A percentile compares a stretch with the other conserved stretches of the same genome.
Evolutionary conservation across 2,113 vertebrate genomes (phyloP).

Genomic region (Melanostigma gelatinosum): DNA sequence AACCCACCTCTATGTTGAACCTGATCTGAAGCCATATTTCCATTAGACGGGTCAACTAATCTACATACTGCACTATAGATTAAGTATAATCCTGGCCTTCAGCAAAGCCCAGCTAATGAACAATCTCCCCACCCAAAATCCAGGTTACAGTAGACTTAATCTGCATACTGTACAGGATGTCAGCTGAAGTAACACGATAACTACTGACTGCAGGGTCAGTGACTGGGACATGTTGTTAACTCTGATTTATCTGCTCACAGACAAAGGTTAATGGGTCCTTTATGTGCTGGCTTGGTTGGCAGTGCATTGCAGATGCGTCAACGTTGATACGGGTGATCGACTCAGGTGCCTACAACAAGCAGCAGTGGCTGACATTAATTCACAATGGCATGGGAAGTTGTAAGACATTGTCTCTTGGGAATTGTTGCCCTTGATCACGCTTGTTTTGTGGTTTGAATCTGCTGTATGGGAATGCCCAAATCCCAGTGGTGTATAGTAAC

Average conservation of each 20-base stretch:
- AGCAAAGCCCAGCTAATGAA: slow-evolving; percentile 25
- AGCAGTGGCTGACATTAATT: slow-evolving; percentile 47
- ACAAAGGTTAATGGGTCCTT: slow-evolving; percentile 47
- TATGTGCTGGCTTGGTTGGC: slow-evolving; percentile 27
- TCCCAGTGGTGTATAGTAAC: no score
- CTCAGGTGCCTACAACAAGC: slow-evolving; percentile 21
- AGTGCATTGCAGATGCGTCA: slow-evolving; percentile 35
- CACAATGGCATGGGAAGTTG: slow-evolving; percentile 29
- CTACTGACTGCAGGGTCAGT: slow-evolving; percentile 15
- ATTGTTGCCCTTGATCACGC: slow-evolving; percentile 23
- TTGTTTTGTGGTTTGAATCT: slow-evolving; percentile 20
- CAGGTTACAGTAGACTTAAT: background rate
- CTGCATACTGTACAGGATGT: background rate
- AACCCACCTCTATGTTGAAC: background rate
- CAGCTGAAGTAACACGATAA: slow-evolving; percentile 12
- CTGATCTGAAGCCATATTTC: background rate
- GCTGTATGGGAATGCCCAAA: background rate
- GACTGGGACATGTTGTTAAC: slow-evolving; percentile 34
- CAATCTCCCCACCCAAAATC: background rate
- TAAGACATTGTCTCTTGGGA: slow-evolving; percentile 54
- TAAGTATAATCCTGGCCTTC: slow-evolving; percentile 1
- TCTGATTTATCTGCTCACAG: slow-evolving; percentile 35
- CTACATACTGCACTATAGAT: background rate
- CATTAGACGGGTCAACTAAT: background rate
- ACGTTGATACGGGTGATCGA: slow-evolving; percentile 44